A percentile compares a stretch with the other conserved stretches of the same genome.
Conservation (phyloP, 2,797 vertebrate species). For the Lagorchestes hirsutus region DNA sequence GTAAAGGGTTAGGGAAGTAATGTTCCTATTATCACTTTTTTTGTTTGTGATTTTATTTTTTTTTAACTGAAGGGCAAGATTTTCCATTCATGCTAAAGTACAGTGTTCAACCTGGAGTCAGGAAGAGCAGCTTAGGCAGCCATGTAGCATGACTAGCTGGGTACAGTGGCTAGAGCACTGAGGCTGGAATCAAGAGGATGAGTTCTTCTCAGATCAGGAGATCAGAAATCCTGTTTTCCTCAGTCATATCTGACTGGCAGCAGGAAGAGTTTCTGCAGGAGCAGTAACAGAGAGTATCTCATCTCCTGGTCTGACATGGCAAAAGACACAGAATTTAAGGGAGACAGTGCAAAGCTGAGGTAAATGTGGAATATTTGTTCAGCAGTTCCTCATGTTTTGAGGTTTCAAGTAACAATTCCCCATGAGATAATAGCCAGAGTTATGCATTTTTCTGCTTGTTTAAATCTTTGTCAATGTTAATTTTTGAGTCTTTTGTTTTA, state of each 20-base stretch:
- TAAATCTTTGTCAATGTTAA: not conserved
- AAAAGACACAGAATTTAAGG: not conserved
- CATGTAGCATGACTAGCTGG: not conserved
- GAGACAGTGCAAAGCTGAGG: not conserved
- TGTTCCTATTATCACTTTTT: not conserved
- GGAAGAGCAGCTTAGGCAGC: not conserved
- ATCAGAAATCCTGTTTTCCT: not conserved
- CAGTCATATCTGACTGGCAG: not conserved
- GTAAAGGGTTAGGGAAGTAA: not conserved
- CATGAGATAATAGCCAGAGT: not conserved
- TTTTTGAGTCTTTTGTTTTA: not conserved
- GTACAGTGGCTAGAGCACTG: not conserved
- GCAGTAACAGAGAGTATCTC: not conserved
- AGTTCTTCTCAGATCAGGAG: not conserved
- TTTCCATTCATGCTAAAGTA: not conserved
- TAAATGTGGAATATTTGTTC: not conserved
- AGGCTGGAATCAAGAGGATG: not conserved
- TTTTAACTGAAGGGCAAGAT: not conserved
- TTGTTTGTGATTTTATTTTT: not conserved
- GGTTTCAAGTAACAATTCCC: not conserved
- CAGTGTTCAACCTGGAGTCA: not conserved
- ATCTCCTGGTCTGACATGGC: not conserved
- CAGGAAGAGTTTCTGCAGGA: not conserved
- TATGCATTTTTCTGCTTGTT: not conserved
- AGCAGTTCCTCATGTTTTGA: not conserved